phyloP scores from a whole-genome alignment of 2,888 invertebrate species.

The Koerneria pararmatus region DNA sequence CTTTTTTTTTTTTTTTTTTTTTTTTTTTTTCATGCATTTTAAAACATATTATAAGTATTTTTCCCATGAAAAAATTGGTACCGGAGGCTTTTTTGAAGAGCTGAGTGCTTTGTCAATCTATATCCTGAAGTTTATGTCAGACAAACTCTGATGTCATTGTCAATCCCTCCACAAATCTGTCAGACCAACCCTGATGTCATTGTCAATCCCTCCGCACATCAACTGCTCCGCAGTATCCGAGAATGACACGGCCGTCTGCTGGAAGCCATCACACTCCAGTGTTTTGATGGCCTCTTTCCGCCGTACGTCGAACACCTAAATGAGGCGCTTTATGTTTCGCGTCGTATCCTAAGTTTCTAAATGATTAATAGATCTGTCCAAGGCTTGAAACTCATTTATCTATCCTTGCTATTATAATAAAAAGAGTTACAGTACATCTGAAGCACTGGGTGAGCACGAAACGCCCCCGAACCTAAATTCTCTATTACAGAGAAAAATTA shows the following conservation, averaged over 20 bases:
- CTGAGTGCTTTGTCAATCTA: slow-evolving; percentile 5
- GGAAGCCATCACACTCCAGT: slow-evolving; percentile 63
- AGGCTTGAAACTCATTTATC: too few relatives aligned
- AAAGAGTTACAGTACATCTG: too few relatives aligned
- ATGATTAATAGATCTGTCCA: not conserved
- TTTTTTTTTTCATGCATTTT: too few relatives aligned
- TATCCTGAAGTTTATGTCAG: not conserved
- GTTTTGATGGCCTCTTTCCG: slow-evolving; percentile 74
- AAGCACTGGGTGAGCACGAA: too few relatives aligned
- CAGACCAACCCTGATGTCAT: slow-evolving; percentile 76
- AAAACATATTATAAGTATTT: not conserved
- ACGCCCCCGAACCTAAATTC: too few relatives aligned
- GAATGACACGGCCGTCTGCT: slow-evolving; percentile 80
- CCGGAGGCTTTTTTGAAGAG: too few relatives aligned
- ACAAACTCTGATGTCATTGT: slow-evolving; percentile 82
- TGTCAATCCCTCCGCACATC: slow-evolving; percentile 90
- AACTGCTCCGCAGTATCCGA: slow-evolving; percentile 93
- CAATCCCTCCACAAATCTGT: slow-evolving; percentile 82
- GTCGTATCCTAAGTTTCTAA: too few relatives aligned
- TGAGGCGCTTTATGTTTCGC: too few relatives aligned
- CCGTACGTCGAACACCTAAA: slow-evolving; percentile 75
- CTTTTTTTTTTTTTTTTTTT: too few relatives aligned
- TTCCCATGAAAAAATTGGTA: slow-evolving; percentile 22
- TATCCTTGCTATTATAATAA: too few relatives aligned
- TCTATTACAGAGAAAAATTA: too few relatives aligned